These are phyloP conservation scores for Morone saxatilis DNA, from an alignment of 2,113 vertebrate species.

Conservation along the genomic window DNA sequence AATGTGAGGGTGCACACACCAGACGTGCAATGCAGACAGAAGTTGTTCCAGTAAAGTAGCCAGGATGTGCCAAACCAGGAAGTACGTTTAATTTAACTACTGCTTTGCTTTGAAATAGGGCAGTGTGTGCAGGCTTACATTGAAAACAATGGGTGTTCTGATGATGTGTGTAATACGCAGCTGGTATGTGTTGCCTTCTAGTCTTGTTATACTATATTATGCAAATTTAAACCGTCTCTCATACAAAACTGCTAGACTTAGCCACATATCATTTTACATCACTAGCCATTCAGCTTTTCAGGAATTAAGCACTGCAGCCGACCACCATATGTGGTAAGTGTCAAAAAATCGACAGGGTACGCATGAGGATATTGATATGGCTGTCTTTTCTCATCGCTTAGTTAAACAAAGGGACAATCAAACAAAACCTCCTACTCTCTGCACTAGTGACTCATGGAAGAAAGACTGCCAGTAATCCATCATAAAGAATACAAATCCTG, in stretches of 20 bases:
- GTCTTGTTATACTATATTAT: background rate
- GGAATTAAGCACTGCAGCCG: background rate
- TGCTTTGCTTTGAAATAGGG: background rate
- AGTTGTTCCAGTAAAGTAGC: background rate
- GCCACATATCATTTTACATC: background rate
- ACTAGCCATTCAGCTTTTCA: background rate
- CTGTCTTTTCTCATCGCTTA: slow-evolving; percentile 1
- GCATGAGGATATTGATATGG: background rate
- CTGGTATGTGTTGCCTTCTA: background rate
- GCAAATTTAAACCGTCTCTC: background rate
- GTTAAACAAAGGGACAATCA: slow-evolving; percentile 35
- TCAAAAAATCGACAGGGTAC: background rate
- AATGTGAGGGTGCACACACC: background rate
- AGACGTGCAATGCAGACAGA: background rate
- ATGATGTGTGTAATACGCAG: background rate
- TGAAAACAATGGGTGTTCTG: background rate
- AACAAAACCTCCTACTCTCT: slow-evolving; percentile 13
- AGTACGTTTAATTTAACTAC: background rate
- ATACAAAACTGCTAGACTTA: background rate
- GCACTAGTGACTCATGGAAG: background rate
- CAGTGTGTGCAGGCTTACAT: background rate
- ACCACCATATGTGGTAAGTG: background rate
- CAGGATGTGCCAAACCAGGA: background rate
- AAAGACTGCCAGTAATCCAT: background rate
- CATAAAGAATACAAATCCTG: background rate